Percentiles rank a stretch among this genome's conserved stretches.
Conservation (phyloP, 2,113 vertebrate species). For the Crotalus horridus region DNA sequence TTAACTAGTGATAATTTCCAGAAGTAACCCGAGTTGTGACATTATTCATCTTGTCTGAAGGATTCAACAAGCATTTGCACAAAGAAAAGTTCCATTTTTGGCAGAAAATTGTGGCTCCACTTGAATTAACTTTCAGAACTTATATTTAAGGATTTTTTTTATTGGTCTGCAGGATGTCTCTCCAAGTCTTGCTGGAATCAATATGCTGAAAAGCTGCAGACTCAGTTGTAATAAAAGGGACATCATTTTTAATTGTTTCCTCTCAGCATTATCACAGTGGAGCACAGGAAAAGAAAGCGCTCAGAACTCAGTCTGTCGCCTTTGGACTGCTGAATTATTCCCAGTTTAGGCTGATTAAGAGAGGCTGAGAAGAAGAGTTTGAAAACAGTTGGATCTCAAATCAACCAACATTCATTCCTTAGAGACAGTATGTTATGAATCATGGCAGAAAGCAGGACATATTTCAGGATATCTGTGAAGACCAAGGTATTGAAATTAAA, state of each 20-base stretch:
- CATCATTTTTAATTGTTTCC: conserved; percentile 50
- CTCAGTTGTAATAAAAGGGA: conserved; percentile 34
- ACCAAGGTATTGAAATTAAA: too few species aligned
- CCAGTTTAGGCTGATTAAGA: neutral
- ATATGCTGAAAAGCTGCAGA: conserved; percentile 39
- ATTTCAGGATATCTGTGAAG: neutral
- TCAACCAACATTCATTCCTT: neutral
- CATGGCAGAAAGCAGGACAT: neutral
- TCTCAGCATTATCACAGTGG: conserved; percentile 26
- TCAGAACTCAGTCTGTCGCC: conserved; percentile 4
- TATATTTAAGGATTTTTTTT: conserved; percentile 50
- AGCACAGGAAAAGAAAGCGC: conserved; percentile 12
- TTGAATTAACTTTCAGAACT: conserved; percentile 55
- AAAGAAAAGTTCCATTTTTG: conserved; percentile 28
- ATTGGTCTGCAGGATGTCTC: conserved; percentile 44
- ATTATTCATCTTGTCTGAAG: conserved; percentile 36
- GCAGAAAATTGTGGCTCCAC: conserved; percentile 36
- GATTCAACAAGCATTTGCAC: conserved; percentile 22
- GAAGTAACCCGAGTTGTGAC: conserved; percentile 28
- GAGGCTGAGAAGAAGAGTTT: neutral
- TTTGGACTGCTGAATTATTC: neutral
- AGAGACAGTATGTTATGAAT: neutral
- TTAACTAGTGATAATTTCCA: conserved; percentile 52
- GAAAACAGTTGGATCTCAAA: neutral
- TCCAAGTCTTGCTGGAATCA: conserved; percentile 53